Evolutionary conservation across 2,888 invertebrate genomes (phyloP), one percentile per base, ranked within the genome.

Genomic region (Chloroclysta siterata): DNA sequence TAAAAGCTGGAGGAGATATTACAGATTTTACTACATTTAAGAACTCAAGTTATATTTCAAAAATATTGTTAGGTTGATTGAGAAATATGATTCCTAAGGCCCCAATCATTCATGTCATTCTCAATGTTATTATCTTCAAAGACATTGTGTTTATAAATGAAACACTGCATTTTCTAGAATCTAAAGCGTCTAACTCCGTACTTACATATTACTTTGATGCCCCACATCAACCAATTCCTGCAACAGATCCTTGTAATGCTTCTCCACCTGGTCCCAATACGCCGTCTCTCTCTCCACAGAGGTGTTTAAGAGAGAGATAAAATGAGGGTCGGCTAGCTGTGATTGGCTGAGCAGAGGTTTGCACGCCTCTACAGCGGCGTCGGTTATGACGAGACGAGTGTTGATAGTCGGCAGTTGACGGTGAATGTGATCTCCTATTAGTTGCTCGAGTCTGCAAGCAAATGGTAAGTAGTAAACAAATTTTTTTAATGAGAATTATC

Each of bases 391-490:
- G 0, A 94, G 80, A 3, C 93, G 90, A 0, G 96, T 95, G 59
- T 95, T 94, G 14, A 95, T 93, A 0, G 95, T 94, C 0, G 94
- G 94, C 78, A 95, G 95, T 70, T 93, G 89, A 33, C 94, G 94
- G 61, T 94, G 94, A 0, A 96, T 86, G 0, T 88, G 79, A 2
- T 94, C 94, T 47, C 90, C 84, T 57, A 95, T 84, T 0, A 83
- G 85, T 69, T 94, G 94, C 68, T 95, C 94, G 65, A 95, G 75
- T 75, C 94, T 94, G 76, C 39, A 60, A 53, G 8, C 10, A 46
- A 46, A 17, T 42, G 7, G n/a, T 50, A 7, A 15, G n/a, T n/a
- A n/a, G n/a, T n/a, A n/a, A n/a, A n/a, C 44, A 5, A 13, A 15
- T 47, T 8, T 36, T 47, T 48, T 39, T 39, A 41, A 41, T 41